These are phyloP conservation scores for Chironomus striatipennis DNA, from an alignment of 1,140 invertebrate genomes.

Conservation along the genomic window DNA sequence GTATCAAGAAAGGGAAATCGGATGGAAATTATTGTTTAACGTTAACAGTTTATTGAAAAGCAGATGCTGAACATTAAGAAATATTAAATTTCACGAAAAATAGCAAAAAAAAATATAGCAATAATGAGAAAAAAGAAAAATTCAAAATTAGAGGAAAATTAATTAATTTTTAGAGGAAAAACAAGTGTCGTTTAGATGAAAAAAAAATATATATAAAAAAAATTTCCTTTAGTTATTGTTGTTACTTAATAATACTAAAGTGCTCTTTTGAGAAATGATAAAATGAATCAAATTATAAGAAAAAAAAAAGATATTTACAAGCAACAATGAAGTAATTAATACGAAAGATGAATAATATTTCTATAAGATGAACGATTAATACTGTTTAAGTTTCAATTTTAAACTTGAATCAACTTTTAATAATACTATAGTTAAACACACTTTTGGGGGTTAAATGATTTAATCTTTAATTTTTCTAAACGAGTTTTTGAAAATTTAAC, in stretches of 20 bases:
- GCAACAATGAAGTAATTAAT: no score
- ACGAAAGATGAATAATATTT: background rate
- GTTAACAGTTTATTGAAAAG: no score
- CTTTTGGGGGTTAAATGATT: no score
- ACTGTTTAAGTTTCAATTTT: no score
- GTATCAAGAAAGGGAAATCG: constrained; percentile 65
- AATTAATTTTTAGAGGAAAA: background rate
- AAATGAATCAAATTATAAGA: background rate
- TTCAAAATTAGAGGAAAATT: background rate
- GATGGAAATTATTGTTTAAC: constrained; percentile 54
- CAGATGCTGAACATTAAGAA: no score
- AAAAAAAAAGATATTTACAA: background rate
- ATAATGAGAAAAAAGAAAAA: background rate
- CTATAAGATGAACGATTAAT: background rate
- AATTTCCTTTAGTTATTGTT: background rate
- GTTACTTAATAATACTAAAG: background rate
- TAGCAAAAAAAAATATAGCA: constrained; percentile 8
- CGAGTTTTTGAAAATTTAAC: no score
- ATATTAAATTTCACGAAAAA: background rate
- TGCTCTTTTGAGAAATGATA: background rate
- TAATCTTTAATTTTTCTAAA: no score
- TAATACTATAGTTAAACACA: no score
- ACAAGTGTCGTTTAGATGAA: background rate
- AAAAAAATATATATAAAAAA: no score
- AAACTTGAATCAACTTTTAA: no score